Evolutionary conservation across 1,140 invertebrate species (phyloP), one percentile per base, ranked within the genome.

Genomic region (Bathynomus jamesi): DNA sequence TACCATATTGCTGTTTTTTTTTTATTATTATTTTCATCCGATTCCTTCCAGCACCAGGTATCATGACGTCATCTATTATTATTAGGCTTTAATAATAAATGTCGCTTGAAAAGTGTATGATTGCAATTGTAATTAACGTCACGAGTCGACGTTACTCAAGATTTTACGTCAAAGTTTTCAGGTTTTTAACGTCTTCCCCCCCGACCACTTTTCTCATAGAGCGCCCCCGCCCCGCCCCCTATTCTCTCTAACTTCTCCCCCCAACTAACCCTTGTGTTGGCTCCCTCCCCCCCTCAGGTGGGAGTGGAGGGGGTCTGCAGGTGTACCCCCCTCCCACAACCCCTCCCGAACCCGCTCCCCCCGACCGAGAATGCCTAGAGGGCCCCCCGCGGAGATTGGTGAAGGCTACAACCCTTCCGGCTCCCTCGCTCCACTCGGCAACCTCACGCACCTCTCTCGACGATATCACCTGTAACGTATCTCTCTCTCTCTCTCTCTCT

Each of bases 251-350:
- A 53, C 13, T 53, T 1, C 11, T 53, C 40, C 40, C 13, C 40
- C 13, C 21, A 53, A n/a, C n/a, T n/a, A 53, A 53, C 40, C 40
- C 5, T 17, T 53, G 21, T 53, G 40, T 53, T 53, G 40, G 21
- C 40, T 53, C 40, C 40, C 40, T 53, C 40, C 40, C 21, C 40
- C 40, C 40, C 21, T 53, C 5, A 75, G 67, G 67, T 75, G 75
- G 75, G 70, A 76, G 63, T 68, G 53, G 76, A 76, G 73, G 81
- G 89, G 90, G 89, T 80, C 91, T 91, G 81, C 89, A 89, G 81
- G 90, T 91, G 69, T 92, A 91, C 81, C 90, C 90, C 76, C 89
- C 88, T 74, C 89, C 90, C 62, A 90, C 88, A 76, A 91, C 89
- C 70, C 89, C 90, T 32, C 90, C 90, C 64, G 90, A 92, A 82